A percentile compares a stretch with the other conserved stretches of the same genome.
These are phyloP conservation scores for Cantharis rustica DNA, from an alignment of 2,888 invertebrate species.

Conservation along the genomic window DNA sequence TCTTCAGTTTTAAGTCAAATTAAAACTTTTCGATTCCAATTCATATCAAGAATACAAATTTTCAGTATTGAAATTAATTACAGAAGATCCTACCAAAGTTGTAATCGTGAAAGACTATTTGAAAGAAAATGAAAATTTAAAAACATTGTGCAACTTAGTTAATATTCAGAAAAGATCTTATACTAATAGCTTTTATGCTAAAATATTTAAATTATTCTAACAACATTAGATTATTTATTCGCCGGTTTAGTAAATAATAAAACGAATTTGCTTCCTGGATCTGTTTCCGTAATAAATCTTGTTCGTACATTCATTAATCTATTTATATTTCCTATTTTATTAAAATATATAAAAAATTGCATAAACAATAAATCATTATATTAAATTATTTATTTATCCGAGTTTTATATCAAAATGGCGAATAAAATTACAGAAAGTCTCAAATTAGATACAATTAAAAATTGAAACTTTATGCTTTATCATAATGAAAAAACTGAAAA, in stretches of 20 bases:
- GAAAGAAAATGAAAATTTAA: not conserved
- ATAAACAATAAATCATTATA: not conserved
- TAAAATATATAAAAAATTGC: not conserved
- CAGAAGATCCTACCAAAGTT: too few relatives aligned
- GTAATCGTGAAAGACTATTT: too few relatives aligned
- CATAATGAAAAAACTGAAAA: too few relatives aligned
- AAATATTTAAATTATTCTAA: not conserved
- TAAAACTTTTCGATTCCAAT: too few relatives aligned
- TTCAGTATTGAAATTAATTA: too few relatives aligned
- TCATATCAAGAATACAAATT: too few relatives aligned
- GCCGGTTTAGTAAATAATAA: not conserved
- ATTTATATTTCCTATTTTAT: not conserved
- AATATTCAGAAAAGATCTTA: not conserved
- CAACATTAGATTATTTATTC: not conserved
- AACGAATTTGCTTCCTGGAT: not conserved
- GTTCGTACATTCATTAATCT: not conserved
- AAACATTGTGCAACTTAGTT: not conserved
- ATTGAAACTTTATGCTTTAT: too few relatives aligned
- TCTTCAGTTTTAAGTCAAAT: too few relatives aligned
- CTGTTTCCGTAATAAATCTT: not conserved
- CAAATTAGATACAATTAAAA: too few relatives aligned
- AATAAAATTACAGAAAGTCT: too few relatives aligned
- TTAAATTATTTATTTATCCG: not conserved
- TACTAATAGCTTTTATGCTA: not conserved
- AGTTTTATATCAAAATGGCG: too few relatives aligned